Evolutionary conservation across 2,888 invertebrate genomes (phyloP), one percentile per base, ranked within the genome.

Genomic region (Silvanus unidentatus): DNA sequence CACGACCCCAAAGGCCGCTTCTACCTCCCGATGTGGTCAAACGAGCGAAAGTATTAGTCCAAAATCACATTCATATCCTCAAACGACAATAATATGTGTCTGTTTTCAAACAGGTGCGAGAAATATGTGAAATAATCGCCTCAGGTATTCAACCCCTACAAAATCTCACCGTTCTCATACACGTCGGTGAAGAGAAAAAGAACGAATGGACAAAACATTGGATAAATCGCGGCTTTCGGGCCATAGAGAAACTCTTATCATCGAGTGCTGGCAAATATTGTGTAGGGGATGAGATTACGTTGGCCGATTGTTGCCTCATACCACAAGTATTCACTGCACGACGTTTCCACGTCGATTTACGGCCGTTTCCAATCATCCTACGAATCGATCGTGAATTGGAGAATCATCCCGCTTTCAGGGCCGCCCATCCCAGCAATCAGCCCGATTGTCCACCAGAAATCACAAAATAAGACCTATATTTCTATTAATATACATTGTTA

Each of bases 111-210:
- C 35, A 77, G 77, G 76, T 79, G 1, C 79, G 95, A 48, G 92
- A 92, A 71, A 85, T 97, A 52, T 90, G 91, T 68, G 93, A 95
- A 75, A 84, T 78, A 58, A 93, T 99, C 63, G 85, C 88, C 14
- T 88, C 93, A 14, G 96, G 95, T 34, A 96, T 97, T 59, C 98
- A 99, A 70, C 98, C 98, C 0, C 73, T 98, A 30, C 98, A 98
- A 73, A 98, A 98, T 74, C 75, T 94, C 35, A 81, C 84, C 52
- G 92, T 95, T 2, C 75, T 96, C 9, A 87, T 90, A 59, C 82
- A 88, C 58, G 89, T 92, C 13, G 89, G 89, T 1, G 89, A 90
- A 66, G 89, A 90, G 60, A 88, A 90, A 71, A 88, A 89, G 68
- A 86, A 85, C 61, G 91, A 90, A 68, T 97, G 96, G 96, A 91